Conservation (phyloP, 1,140 invertebrate species). For the Potamilus streckersoni region DNA sequence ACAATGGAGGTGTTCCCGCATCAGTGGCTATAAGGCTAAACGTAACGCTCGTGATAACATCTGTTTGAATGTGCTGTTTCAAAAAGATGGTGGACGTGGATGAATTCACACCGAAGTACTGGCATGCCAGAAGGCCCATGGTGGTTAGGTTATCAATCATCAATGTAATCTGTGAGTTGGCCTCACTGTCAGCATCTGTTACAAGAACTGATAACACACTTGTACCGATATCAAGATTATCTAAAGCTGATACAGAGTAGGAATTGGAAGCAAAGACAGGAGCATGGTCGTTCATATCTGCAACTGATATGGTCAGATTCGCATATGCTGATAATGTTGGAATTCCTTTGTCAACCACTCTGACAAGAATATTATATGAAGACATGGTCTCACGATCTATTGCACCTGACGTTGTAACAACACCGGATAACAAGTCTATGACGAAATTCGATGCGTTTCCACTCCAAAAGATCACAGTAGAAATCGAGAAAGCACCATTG, state of each 20-base stretch:
- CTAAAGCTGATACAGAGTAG: background rate
- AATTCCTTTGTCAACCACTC: background rate
- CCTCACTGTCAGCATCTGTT: slow-evolving; percentile 12
- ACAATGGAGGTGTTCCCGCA: too few relatives aligned
- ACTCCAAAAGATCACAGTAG: slow-evolving; percentile 29
- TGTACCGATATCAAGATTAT: background rate
- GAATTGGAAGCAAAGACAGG: slow-evolving; percentile 3
- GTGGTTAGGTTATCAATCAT: background rate
- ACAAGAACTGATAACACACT: slow-evolving; percentile 7
- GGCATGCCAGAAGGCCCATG: too few relatives aligned
- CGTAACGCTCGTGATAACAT: too few relatives aligned
- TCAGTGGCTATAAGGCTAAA: too few relatives aligned
- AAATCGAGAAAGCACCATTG: slow-evolving; percentile 37
- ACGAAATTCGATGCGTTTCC: slow-evolving; percentile 34
- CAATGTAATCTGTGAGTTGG: slow-evolving; percentile 12
- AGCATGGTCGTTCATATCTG: slow-evolving; percentile 26
- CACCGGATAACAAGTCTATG: slow-evolving; percentile 31
- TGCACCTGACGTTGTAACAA: slow-evolving; percentile 30
- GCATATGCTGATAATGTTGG: background rate
- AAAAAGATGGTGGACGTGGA: too few relatives aligned
- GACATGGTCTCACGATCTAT: slow-evolving; percentile 40
- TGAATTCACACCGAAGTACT: too few relatives aligned
- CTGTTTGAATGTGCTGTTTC: too few relatives aligned
- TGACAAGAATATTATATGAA: too few relatives aligned
- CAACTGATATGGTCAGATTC: slow-evolving; percentile 5